Evolutionary conservation across 2,888 invertebrate genomes (phyloP), one percentile per base, ranked within the genome.

Genomic region (Sesamia inferens): DNA sequence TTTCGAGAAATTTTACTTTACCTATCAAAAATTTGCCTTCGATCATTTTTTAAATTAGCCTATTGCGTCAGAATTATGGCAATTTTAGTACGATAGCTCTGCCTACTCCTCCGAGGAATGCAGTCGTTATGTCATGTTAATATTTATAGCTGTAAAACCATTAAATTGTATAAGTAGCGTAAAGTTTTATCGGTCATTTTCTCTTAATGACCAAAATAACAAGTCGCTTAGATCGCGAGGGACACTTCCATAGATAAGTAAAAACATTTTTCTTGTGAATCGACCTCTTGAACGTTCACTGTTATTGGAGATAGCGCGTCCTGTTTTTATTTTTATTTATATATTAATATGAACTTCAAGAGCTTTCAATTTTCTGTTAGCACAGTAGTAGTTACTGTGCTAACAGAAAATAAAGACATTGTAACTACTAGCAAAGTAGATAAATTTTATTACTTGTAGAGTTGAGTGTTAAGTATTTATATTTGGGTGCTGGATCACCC

Each of bases 201-300:
- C 65, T 58, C 70, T 79, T 82, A 80, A 83, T 70, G 77, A 72
- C 72, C 63, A 71, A 64, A 83, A 81, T 75, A 83, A 76, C 83
- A 76, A 74, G 62, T 76, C 61, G 48, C 67, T 74, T 74, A 71
- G 68, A 77, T 74, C 54, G 68, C 69, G 44, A 72, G 47, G 59
- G 69, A 71, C 72, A 65, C 59, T 79, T 62, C 68, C 61, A 73
- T 54, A 71, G 77, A 83, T 82, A 81, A 81, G 65, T 70, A 55
- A 79, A 74, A 71, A 64, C 64, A 72, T 70, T 83, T 78, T 83
- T 74, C 73, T 79, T 62, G 70, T 66, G 74, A 82, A 74, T 77
- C 68, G 74, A 80, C 62, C 71, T 73, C 79, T 64, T 71, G 59
- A 68, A 73, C 51, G 65, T 77, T 68, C 64, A 68, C 59, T 66